phyloP scores from a whole-genome alignment of 2,113 vertebrate genomes.

The Paradoxurus hermaphroditus region DNA sequence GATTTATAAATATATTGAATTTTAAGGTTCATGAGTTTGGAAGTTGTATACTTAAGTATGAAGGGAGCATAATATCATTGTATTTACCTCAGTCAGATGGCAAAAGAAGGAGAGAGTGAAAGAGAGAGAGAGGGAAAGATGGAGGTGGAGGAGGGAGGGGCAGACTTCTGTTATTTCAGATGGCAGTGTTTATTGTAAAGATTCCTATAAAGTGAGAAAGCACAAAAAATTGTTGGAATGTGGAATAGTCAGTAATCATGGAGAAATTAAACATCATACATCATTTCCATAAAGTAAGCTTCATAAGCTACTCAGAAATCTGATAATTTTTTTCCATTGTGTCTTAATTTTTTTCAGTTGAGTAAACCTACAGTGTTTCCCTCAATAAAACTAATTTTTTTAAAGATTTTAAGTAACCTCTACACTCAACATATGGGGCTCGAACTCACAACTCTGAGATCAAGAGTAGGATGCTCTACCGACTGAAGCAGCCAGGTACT shows the following conservation, averaged over 20 bases:
- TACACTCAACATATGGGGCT: neutral
- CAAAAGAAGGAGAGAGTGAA: neutral
- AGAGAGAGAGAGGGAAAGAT: fast-evolving
- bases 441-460: neutral
- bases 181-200: neutral
- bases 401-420: neutral
- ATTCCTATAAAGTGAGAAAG: neutral
- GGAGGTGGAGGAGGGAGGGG: too few relatives aligned
- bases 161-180: neutral
- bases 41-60: neutral
- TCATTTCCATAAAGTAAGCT: neutral
- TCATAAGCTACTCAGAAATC: neutral
- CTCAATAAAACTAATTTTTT: neutral
- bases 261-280: neutral
- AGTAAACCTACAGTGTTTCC: neutral
- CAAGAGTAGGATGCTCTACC: neutral
- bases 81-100: neutral
- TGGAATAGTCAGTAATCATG: neutral
- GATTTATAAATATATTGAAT: neutral
- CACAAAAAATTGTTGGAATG: neutral
- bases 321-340: neutral
- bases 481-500: neutral
- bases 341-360: neutral
- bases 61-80: neutral
- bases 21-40: neutral